Evolutionary conservation across 2,113 vertebrate species (phyloP).

Genomic region (Phrynosoma platyrhinos): DNA sequence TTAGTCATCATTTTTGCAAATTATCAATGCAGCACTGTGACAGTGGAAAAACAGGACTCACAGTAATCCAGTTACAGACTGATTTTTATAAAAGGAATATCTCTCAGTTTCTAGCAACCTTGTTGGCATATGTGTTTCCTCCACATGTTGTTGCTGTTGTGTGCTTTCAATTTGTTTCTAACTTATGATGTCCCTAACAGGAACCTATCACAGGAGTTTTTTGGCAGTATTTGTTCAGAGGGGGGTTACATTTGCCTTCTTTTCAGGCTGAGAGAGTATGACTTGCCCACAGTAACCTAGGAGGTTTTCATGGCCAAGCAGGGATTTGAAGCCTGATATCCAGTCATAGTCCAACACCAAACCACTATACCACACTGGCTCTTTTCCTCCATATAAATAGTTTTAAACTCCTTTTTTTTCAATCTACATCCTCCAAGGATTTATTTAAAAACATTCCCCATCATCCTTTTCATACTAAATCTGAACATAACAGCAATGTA

Average conservation of each 20-base stretch:
- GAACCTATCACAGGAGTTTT: no score
- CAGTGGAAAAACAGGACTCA: background rate
- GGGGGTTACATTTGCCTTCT: no score
- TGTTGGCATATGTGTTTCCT: background rate
- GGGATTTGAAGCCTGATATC: no score
- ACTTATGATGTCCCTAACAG: no score
- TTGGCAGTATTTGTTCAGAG: no score
- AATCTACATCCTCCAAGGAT: background rate
- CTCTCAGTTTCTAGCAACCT: background rate
- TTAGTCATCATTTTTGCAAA: slow-evolving; percentile 3
- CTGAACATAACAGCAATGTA: background rate
- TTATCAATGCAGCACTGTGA: slow-evolving; percentile 6
- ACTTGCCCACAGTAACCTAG: no score
- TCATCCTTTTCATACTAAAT: background rate
- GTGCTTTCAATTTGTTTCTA: no score
- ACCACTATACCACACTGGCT: no score
- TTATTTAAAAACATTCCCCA: background rate
- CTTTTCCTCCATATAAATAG: background rate
- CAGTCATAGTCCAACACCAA: no score
- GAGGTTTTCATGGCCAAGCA: no score
- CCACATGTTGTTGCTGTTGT: background rate
- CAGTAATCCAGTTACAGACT: background rate
- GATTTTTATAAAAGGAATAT: slow-evolving; percentile 8
- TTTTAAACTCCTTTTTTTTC: background rate
- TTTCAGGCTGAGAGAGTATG: no score